Evolutionary conservation across 2,888 invertebrate species (phyloP).

Genomic region (Drosophila neotestacea): DNA sequence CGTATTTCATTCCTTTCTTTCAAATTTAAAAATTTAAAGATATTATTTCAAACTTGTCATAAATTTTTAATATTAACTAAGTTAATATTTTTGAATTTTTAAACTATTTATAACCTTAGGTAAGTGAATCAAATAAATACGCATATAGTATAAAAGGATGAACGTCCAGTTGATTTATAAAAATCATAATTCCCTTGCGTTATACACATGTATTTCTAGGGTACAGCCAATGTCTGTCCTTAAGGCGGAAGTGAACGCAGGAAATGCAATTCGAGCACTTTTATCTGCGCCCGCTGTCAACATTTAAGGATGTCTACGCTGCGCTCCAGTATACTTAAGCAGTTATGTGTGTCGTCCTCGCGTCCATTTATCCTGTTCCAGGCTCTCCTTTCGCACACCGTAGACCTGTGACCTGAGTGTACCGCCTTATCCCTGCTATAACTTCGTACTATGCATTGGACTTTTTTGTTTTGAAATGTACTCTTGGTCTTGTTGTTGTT

Average conservation of each 20-base stretch:
- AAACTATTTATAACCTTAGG: no score
- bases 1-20: no score
- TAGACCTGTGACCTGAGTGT: slow-evolving; percentile 15
- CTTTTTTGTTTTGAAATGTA: slow-evolving; percentile 41
- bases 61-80: no score
- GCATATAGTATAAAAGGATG: no score
- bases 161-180: background rate
- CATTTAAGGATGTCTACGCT: slow-evolving; percentile 63
- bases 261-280: slow-evolving; percentile 74
- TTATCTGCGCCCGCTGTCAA: slow-evolving; percentile 68
- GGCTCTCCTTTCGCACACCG: background rate
- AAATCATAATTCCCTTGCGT: background rate
- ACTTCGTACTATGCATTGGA: slow-evolving; percentile 49
- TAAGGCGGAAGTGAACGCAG: slow-evolving; percentile 58
- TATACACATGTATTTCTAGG: slow-evolving; percentile 19
- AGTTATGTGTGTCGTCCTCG: slow-evolving; percentile 44
- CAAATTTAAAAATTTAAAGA: no score
- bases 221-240: slow-evolving; percentile 30
- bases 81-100: no score
- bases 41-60: no score
- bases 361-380: slow-evolving; percentile 7
- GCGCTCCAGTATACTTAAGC: slow-evolving; percentile 61
- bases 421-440: slow-evolving; percentile 48
- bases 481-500: slow-evolving; percentile 32
- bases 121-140: no score